phyloP scores from a whole-genome alignment of 2,797 vertebrate genomes.

The Lagodon rhomboides region DNA sequence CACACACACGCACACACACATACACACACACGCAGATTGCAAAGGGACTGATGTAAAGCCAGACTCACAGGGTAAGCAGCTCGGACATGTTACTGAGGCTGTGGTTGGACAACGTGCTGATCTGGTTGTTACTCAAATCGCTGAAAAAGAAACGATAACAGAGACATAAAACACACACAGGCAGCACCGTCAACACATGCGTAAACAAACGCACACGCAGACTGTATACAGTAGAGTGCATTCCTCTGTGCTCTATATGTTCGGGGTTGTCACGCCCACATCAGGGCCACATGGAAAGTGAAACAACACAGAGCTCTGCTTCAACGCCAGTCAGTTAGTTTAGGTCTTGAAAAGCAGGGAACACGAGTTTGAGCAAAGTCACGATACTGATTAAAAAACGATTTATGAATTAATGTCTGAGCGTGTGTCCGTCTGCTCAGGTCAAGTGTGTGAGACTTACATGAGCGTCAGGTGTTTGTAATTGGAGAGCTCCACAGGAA shows the following conservation, averaged over 20 bases:
- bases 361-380: constrained; percentile 33
- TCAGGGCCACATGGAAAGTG: constrained; percentile 21
- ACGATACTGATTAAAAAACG: constrained; percentile 4
- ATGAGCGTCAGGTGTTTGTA: constrained; percentile 98
- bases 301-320: constrained; percentile 40
- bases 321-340: constrained; percentile 59
- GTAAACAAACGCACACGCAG: constrained; percentile 18
- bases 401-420: constrained; percentile 20
- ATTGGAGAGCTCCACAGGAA: constrained; percentile 96
- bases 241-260: constrained; percentile 4
- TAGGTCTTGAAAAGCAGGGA: constrained; percentile 40
- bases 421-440: neutral
- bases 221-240: constrained; percentile 12
- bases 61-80: constrained; percentile 98
- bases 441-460: constrained; percentile 86
- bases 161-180: constrained; percentile 71
- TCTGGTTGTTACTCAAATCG: constrained; percentile 99
- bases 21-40: constrained; percentile 24
- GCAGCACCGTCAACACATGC: constrained; percentile 56
- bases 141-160: constrained; percentile 90
- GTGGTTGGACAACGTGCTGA: constrained; percentile 99
- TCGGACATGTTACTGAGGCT: constrained; percentile 99
- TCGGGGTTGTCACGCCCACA: constrained; percentile 20
- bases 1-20: neutral
- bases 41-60: constrained; percentile 73